Percentiles rank a stretch among this genome's conserved stretches.
Conservation (phyloP, 1,140 invertebrate species). For the Elysia chlorotica region DNA sequence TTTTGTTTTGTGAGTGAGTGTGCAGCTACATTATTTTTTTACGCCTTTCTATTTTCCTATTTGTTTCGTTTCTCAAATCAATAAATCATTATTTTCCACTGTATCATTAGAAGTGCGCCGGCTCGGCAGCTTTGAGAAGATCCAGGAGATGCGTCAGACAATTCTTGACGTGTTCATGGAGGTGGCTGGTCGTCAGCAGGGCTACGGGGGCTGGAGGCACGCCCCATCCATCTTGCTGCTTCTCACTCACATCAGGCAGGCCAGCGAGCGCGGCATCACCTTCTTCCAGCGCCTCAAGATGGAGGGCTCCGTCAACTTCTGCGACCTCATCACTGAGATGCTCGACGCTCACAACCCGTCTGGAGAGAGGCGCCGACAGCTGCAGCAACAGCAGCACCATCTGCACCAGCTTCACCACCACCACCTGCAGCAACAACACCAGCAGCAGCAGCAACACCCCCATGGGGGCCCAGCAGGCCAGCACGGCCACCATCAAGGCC, state of each 20-base stretch:
- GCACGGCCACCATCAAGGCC: not conserved
- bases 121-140: conserved; percentile 42
- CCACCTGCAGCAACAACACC: conserved; percentile 7
- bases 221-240: conserved; percentile 49
- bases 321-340: conserved; percentile 55
- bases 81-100: too few relatives aligned
- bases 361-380: conserved; percentile 13
- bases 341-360: conserved; percentile 49
- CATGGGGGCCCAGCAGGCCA: not conserved
- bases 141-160: conserved; percentile 47
- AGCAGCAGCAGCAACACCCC: conserved; percentile 7
- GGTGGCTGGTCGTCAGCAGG: conserved; percentile 48
- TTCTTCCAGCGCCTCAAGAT: conserved; percentile 52
- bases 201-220: conserved; percentile 37
- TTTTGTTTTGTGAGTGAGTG: too few relatives aligned
- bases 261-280: conserved; percentile 44
- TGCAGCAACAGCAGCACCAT: conserved; percentile 14
- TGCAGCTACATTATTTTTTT: not conserved
- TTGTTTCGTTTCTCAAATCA: too few relatives aligned
- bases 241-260: conserved; percentile 55
- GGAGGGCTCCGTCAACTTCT: conserved; percentile 51
- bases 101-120: conserved; percentile 50
- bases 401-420: conserved; percentile 11
- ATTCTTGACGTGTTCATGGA: conserved; percentile 51
- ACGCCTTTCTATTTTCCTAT: not conserved